Percentiles rank a stretch among this genome's conserved stretches.
These are phyloP conservation scores for Mugil cephalus DNA, from an alignment of 2,113 vertebrate species.

Conservation along the genomic window DNA sequence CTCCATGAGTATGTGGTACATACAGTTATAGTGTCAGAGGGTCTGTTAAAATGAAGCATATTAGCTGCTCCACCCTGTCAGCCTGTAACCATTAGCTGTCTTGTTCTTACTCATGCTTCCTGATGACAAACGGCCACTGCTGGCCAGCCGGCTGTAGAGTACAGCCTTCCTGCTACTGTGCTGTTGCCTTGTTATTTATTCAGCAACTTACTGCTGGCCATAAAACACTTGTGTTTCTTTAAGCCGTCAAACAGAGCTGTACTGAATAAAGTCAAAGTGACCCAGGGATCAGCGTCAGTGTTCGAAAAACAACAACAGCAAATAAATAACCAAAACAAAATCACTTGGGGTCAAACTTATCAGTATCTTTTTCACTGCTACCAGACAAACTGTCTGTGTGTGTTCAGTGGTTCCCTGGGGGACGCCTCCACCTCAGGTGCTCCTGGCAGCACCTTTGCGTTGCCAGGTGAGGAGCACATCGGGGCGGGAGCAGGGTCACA, in stretches of 20 bases:
- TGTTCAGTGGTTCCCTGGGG: conserved; percentile 27
- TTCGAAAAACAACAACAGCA: conserved; percentile 8
- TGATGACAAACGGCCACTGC: conserved; percentile 20
- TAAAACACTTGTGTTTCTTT: conserved; percentile 47
- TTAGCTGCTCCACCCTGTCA: conserved; percentile 15
- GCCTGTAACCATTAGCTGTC: conserved; percentile 13
- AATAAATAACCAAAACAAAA: too few species aligned
- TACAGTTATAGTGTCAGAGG: background rate
- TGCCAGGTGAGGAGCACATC: conserved; percentile 53
- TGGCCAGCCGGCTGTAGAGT: conserved; percentile 35
- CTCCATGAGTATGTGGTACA: background rate
- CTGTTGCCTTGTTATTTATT: conserved; percentile 61
- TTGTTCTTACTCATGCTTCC: conserved; percentile 16
- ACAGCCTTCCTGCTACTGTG: conserved; percentile 44
- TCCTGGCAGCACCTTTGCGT: conserved; percentile 34
- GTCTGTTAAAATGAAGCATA: conserved; percentile 6
- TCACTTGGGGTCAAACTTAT: background rate
- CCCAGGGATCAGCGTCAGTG: conserved; percentile 6
- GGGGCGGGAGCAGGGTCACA: conserved; percentile 2
- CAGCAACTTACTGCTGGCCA: conserved; percentile 44
- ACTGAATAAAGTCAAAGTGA: background rate
- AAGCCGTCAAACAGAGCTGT: conserved; percentile 38
- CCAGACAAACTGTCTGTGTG: conserved; percentile 11
- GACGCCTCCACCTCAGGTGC: conserved; percentile 27
- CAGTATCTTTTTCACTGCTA: conserved; percentile 14